Base-by-base conservation (phyloP, 2,888 invertebrate species). In the Cancer borealis region DNA sequence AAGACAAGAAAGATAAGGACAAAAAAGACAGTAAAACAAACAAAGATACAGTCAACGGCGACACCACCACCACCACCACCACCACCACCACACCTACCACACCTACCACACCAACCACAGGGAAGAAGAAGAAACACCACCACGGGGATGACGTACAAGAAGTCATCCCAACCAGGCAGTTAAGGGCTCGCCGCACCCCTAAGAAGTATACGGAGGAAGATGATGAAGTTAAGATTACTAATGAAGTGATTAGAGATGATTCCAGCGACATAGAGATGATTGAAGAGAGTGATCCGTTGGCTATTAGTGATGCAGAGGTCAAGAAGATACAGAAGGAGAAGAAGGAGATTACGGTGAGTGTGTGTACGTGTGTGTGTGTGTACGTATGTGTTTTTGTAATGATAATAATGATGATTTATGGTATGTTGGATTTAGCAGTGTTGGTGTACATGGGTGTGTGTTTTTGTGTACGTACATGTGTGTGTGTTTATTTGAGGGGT, bases 181-280 rank as follows among this genome's bases (percentile, higher is more conserved):
- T 94, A 4, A 39, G 94, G 0, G 91, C 89, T 21, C 87, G 94
- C 5, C 73, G 60, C 30, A 94, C 94, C 10, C 94, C 94, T 5
- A 94, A 89, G 91, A 94, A 94, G 87, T 94, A 93, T 93, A 95
- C 95, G 66, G 95, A 95, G 45, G 95, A 96, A 45, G 96, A 93
- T 96, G 96, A 95, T 96, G 96, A 95, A 89, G 96, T 96, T 93
- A 96, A 96, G 92, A 96, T 96, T 92, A 96, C 96, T 95, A 96
- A 96, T 26, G 94, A 95, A 39, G 95, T 94, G 79, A 95, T 94
- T 30, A 87, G 93, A 79, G 94, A 96, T 47, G 95, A 95, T 49
- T 94, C 91, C 89, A 96, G 96, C 47, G 96, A 96, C 79, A 95
- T 96, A 21, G 95, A 96, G 73, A 95, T 95, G 96, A 96, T 96